Base-by-base conservation (phyloP, 2,113 vertebrate species). In the Zeus faber region DNA sequence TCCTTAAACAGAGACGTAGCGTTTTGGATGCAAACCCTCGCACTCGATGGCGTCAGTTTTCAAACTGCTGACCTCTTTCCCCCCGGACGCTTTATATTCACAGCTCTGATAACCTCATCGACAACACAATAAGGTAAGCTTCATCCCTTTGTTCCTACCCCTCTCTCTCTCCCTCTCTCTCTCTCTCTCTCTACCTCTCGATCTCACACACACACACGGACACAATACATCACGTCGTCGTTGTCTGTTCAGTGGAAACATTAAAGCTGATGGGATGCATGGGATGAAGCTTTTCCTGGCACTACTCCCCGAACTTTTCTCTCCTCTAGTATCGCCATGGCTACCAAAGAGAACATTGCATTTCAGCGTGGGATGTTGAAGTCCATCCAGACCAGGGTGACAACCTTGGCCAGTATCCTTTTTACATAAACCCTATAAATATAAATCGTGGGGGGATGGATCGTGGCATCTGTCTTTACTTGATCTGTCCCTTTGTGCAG, bases 341-440 rank as follows among this genome's bases (percentile, higher is more conserved):
- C 94, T 85, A 98, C 95, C 58, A 98, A 96, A 89, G 95, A 98
- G 91, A 98, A 94, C 85, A 95, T 98, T 90, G 95, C 94, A 62
- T 96, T 93, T 6, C 95, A 98, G 81, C 91, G 95, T 67, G 94
- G 95, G 71, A 87, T 96, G 83, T 59, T 98, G 79, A 97, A 96
- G 82, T 94, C 94, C 62, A 94, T 97, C 88, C 95, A 97, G 56
- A 95, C 93, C 86, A 91, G 91, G 82, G 94, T 97, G 86, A 98
- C 96, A 80, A 95, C 94, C 82, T 86, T 98, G 89, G 93, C 96
- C 80, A 98, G 95, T 98, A 98, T 98, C 95, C 96, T 98, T 96
- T 82, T n/a, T n/a, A n/a, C n/a, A n/a, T n/a, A n/a, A n/a, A n/a
- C n/a, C n/a, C n/a, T n/a, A n/a, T n/a, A n/a, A n/a, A n/a, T n/a